Evolutionary conservation across 2,113 vertebrate species (phyloP), one percentile per base, ranked within the genome.

Genomic region (Otus sunia): DNA sequence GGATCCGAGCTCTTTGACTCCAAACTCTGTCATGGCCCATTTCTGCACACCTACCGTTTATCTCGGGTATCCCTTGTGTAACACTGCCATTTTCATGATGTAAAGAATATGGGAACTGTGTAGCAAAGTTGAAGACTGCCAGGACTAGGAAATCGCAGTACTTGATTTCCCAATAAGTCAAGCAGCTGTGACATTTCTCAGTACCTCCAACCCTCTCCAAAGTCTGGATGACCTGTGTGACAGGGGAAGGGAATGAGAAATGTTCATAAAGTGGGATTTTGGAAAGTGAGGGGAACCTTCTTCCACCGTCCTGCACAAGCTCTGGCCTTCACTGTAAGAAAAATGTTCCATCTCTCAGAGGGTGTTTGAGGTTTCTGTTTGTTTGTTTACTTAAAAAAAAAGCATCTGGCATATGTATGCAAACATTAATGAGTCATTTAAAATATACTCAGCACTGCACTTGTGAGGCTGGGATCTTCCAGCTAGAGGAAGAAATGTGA

Each of bases 371-470:
- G 77, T 85, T 93, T 85, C 66, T 94, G 25, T 93, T 91, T 94
- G 72, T 85, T 95, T 96, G 58, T 91, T 96, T 95, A 43, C 67
- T 76, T 76, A 36, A 74, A 73, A 86, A 76, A 75, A 21, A 93
- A 79, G 49, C 84, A 96, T 91, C 90, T 95, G 93, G 77, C 56
- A 11, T 68, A 36, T 75, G 77, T 92, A 68, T 93, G 77, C 73
- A 93, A 94, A 90, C 74, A 88, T 71, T 53, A 73, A 58, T 56
- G 85, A 96, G 53, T 93, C 69, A 72, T 79, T 93, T 72, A 59
- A 95, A 88, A 50, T 79, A 64, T 62, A 43, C 71, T 75, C 77
- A 64, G 71, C 1, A 11, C 56, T 90, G 71, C 37, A 36, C 9
- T 59, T 53, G 29, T 15, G 53, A 76, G 81, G 62, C 81, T 88